Evolutionary conservation across 2,888 invertebrate genomes (phyloP), one percentile per base, ranked within the genome.

Genomic region (Andrena flavipes): DNA sequence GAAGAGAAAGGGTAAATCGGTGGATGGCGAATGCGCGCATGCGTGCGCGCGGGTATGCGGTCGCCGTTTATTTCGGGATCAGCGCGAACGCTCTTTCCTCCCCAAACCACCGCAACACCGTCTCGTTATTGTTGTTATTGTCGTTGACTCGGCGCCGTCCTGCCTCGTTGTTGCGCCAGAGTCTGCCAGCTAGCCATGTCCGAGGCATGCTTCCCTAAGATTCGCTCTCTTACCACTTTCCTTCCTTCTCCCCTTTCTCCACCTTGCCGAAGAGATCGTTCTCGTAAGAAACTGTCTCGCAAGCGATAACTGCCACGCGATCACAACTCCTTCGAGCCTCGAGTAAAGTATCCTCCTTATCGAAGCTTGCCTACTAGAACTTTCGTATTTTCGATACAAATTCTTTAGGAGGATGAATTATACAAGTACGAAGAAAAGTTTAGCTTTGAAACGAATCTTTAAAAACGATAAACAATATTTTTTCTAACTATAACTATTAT

Each of bases 41-140:
- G 65, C 79, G 84, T 59, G 73, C 69, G 29, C 64, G 78, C 82
- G 87, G 69, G 85, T 88, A 88, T 88, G 88, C 88, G 88, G 88
- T 88, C 87, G 88, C 79, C 69, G 88, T 87, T 88, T 88, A 88
- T 88, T 88, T 88, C 84, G 88, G 88, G 88, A 87, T 68, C 70
- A 71, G 76, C 82, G 80, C 80, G 79, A 72, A 77, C 77, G 73
- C 67, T 77, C 76, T 79, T 73, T 76, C 77, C 78, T 83, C 54
- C 54, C 75, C 60, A 56, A 80, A 85, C 48, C 59, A 74, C 68
- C 81, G 73, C 68, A 71, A 76, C 77, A 60, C 78, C 62, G 64
- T 54, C 80, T 87, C 82, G 73, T 88, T 88, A 86, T 87, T 87
- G 82, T 87, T 87, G 87, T 87, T 86, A 75, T 85, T 85, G 65